Evolutionary conservation across 2,113 vertebrate species (phyloP).

Genomic region (Alectura lathami): DNA sequence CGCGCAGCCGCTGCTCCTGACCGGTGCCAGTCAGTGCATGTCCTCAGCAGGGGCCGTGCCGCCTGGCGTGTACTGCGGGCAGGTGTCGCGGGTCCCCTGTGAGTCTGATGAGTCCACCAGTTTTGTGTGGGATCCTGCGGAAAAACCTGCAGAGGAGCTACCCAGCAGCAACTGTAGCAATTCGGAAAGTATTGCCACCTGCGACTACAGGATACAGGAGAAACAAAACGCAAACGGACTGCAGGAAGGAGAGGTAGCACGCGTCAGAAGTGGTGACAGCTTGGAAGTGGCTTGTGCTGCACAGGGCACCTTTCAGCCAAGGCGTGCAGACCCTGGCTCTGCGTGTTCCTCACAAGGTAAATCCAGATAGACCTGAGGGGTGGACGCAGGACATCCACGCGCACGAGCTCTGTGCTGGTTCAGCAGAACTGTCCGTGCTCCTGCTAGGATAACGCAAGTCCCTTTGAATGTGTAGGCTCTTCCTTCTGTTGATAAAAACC

Average conservation of each 20-base stretch:
- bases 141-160: not conserved
- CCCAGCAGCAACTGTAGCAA: not conserved
- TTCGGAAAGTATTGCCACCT: not conserved
- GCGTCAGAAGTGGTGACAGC: fast-evolving
- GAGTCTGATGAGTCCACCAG: slow-evolving; percentile 64
- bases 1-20: fast-evolving
- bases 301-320: not conserved
- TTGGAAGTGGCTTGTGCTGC: not conserved
- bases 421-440: not conserved
- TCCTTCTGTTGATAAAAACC: not conserved
- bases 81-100: slow-evolving; percentile 27
- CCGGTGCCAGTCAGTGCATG: fast-evolving
- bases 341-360: slow-evolving; percentile 35
- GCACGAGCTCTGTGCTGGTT: fast-evolving
- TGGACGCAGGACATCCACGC: not conserved
- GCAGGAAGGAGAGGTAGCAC: not conserved
- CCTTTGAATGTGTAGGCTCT: not conserved
- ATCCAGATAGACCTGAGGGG: no score
- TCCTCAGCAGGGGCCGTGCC: not conserved
- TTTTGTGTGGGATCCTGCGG: slow-evolving; percentile 4
- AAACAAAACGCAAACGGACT: not conserved
- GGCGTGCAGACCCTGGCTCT: not conserved
- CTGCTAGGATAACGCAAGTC: not conserved
- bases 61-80: not conserved
- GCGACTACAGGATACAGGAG: not conserved